phyloP scores from a whole-genome alignment of 1,140 invertebrate genomes.

The Trigoniulus corallinus region DNA sequence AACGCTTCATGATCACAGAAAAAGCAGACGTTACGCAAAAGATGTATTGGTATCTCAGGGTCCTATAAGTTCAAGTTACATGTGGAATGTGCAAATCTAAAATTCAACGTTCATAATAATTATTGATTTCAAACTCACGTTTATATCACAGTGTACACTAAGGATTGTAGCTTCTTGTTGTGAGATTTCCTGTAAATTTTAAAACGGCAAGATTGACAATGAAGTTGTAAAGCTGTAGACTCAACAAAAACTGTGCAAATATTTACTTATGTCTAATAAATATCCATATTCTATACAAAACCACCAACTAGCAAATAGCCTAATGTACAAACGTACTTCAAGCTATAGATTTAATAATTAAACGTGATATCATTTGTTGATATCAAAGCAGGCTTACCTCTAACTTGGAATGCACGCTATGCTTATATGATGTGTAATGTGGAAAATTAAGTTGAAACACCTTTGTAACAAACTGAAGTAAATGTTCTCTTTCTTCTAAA shows the following conservation, averaged over 20 bases:
- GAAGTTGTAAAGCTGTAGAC: not conserved
- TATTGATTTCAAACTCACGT: conserved; percentile 19
- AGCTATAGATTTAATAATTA: too few relatives aligned
- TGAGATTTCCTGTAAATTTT: conserved; percentile 37
- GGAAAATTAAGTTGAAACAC: conserved; percentile 77
- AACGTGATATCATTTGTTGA: too few relatives aligned
- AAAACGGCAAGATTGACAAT: conserved; percentile 12
- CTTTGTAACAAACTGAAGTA: conserved; percentile 59
- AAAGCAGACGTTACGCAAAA: conserved; percentile 72
- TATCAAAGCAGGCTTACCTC: conserved; percentile 32
- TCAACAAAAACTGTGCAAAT: too few relatives aligned
- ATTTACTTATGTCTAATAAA: too few relatives aligned
- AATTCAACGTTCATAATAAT: not conserved
- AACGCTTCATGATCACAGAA: conserved; percentile 75
- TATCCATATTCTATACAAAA: not conserved
- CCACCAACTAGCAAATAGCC: not conserved
- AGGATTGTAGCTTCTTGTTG: conserved; percentile 56
- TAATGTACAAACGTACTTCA: not conserved
- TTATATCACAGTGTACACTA: conserved; percentile 68
- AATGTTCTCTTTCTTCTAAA: conserved; percentile 54
- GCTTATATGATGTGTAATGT: conserved; percentile 79
- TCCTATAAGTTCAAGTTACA: conserved; percentile 38
- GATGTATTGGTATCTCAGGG: conserved; percentile 73
- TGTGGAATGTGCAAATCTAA: not conserved
- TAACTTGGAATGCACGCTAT: conserved; percentile 49